These are phyloP conservation scores for Aptenodytes forsteri DNA, from an alignment of 2,113 vertebrate genomes.

Conservation along the genomic window DNA sequence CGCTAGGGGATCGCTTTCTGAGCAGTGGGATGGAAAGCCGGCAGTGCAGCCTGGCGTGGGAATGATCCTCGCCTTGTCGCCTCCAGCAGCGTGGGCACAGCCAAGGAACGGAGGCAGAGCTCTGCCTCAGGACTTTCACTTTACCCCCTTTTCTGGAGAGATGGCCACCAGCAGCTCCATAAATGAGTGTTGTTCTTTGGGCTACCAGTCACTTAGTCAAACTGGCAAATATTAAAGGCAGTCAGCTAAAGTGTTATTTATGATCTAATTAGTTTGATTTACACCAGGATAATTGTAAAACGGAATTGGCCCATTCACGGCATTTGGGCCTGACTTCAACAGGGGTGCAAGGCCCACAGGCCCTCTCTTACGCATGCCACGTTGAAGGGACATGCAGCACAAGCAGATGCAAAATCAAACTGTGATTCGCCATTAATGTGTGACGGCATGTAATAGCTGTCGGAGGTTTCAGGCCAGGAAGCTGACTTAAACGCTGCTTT, in stretches of 20 bases:
- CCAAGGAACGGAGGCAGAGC: background rate
- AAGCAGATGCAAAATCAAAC: background rate
- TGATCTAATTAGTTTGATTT: accelerated
- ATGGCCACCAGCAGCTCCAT: background rate
- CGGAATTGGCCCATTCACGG: background rate
- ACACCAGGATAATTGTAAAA: background rate
- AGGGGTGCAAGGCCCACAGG: accelerated
- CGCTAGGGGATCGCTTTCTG: background rate
- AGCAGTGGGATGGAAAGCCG: background rate
- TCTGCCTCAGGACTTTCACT: background rate
- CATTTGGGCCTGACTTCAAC: background rate
- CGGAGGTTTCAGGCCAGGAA: background rate
- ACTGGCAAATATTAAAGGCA: background rate
- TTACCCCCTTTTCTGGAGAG: background rate
- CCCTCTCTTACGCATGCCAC: background rate
- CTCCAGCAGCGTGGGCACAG: background rate
- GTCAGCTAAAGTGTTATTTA: background rate
- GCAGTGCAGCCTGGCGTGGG: background rate
- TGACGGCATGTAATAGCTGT: background rate
- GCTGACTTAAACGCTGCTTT: background rate
- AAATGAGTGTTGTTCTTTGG: background rate
- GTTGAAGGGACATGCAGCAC: background rate
- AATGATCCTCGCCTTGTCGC: background rate
- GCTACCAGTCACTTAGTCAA: background rate
- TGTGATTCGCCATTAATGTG: background rate